A percentile compares a stretch with the other conserved stretches of the same genome.
These are phyloP conservation scores for Perccottus glenii DNA, from an alignment of 2,113 vertebrate genomes.

Conservation along the genomic window DNA sequence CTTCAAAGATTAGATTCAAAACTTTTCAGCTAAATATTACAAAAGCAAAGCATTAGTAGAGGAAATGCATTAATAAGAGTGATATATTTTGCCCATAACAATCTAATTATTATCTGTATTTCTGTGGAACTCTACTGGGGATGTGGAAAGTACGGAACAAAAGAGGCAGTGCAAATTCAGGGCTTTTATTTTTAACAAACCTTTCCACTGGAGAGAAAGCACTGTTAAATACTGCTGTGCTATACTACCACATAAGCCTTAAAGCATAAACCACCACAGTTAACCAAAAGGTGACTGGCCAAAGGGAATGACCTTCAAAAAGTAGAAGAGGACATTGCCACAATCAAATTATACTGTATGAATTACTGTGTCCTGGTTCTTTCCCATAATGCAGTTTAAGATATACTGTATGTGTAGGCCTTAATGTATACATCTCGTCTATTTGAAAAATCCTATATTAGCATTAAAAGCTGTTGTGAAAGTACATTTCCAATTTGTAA, in stretches of 20 bases:
- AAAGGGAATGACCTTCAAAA: too few relatives aligned
- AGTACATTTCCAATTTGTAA: slow-evolving; percentile 75
- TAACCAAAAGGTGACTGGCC: too few relatives aligned
- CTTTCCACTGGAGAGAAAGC: slow-evolving; percentile 32
- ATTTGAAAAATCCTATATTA: slow-evolving; percentile 37
- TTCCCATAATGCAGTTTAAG: neutral
- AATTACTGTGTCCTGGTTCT: neutral
- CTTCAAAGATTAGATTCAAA: neutral
- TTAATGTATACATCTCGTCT: neutral
- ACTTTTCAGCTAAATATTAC: slow-evolving; percentile 24
- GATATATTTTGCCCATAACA: slow-evolving; percentile 32
- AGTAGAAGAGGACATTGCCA: too few relatives aligned
- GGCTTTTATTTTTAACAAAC: slow-evolving; percentile 37
- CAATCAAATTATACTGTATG: neutral
- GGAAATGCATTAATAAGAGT: slow-evolving; percentile 2
- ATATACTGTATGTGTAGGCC: neutral
- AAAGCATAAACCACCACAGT: neutral
- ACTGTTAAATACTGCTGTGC: slow-evolving; percentile 22
- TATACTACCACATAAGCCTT: neutral
- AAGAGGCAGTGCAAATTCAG: slow-evolving; percentile 20
- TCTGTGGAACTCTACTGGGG: slow-evolving; percentile 15
- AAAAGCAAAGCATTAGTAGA: slow-evolving; percentile 1
- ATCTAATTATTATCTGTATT: slow-evolving; percentile 44
- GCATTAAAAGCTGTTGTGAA: slow-evolving; percentile 65
- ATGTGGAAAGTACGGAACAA: slow-evolving; percentile 12